Evolutionary conservation across 2,888 invertebrate genomes (phyloP).

Genomic region (Chrysina gloriosa): DNA sequence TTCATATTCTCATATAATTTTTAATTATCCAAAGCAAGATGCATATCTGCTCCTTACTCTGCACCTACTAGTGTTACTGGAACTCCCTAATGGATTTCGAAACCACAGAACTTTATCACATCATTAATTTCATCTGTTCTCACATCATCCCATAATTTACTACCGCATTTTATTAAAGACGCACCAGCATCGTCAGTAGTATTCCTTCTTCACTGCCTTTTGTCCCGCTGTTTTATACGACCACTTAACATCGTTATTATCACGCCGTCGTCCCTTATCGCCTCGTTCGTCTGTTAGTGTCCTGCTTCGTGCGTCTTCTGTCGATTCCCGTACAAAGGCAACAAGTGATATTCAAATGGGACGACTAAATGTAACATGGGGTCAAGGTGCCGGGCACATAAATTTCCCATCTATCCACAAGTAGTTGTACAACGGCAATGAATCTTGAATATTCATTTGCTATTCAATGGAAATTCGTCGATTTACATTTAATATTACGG

Average conservation of each 20-base stretch:
- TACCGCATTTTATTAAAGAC: slow-evolving; percentile 4
- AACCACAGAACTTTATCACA: slow-evolving; percentile 9
- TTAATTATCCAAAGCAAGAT: no score
- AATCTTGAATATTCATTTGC: slow-evolving; percentile 28
- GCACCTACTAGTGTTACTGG: no score
- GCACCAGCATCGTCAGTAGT: background rate
- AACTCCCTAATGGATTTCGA: no score
- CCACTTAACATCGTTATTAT: slow-evolving; percentile 31
- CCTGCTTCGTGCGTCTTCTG: background rate
- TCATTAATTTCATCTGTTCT: slow-evolving; percentile 27
- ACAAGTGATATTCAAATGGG: slow-evolving; percentile 51
- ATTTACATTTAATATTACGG: slow-evolving; percentile 1
- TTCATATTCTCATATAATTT: no score
- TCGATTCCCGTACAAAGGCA: slow-evolving; percentile 36
- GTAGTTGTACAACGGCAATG: slow-evolving; percentile 3
- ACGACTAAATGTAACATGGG: slow-evolving; percentile 43
- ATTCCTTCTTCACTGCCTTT: slow-evolving; percentile 12
- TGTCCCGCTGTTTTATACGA: slow-evolving; percentile 32
- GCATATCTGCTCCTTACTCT: no score
- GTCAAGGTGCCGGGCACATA: slow-evolving; percentile 36
- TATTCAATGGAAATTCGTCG: slow-evolving; percentile 11
- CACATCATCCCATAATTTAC: slow-evolving; percentile 25
- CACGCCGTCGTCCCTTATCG: slow-evolving; percentile 31
- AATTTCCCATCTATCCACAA: slow-evolving; percentile 32
- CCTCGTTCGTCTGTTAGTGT: slow-evolving; percentile 9